Base-by-base conservation (phyloP, 2,113 vertebrate species). In the Merops nubicus region DNA sequence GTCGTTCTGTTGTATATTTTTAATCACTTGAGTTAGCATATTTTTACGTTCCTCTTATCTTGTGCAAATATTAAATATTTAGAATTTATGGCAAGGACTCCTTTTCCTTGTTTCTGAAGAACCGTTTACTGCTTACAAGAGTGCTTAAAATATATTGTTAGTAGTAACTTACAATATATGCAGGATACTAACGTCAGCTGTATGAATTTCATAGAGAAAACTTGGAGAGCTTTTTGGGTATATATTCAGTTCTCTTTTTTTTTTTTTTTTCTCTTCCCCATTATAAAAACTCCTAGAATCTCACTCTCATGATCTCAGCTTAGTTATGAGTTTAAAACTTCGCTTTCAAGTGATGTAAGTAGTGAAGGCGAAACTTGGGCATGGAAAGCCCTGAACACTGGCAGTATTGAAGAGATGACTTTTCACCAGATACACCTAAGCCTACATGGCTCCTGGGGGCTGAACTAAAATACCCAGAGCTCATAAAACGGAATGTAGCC, bases 171-270 rank as follows among this genome's bases (percentile, higher is more conserved):
- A 25, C 28, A 65, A 29, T 13, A n/a, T 15, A 38, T 15, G 33
- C 31, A 63, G 23, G 38, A 51, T 31, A 59, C 18, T 40, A 4
- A 54, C 84, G n/a, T 3, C 15, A 19, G 31, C 11, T 59, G 8
- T 17, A 36, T 31, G 23, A 34, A 64, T 56, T 78, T 70, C 19
- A 18, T 11, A 28, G 2, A 57, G 6, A 42, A 33, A 12, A 76
- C 14, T 23, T 38, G 33, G n/a, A 25, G 11, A 8, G 2, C 2
- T 1, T 3, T 29, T 25, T 0, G 2, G 6, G 11, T 21, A 43
- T 31, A 4, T 40, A 73, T 63, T 45, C 38, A 19, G 8, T 6
- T 12, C 51, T 65, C 50, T 11, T 63, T 38, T 68, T 62, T 21
- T 12, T 29, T 57, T 54, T 11, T 14, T 13, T 22, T 18, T 42